Base-by-base conservation (phyloP, 2,797 vertebrate species). In the Manis javanica region DNA sequence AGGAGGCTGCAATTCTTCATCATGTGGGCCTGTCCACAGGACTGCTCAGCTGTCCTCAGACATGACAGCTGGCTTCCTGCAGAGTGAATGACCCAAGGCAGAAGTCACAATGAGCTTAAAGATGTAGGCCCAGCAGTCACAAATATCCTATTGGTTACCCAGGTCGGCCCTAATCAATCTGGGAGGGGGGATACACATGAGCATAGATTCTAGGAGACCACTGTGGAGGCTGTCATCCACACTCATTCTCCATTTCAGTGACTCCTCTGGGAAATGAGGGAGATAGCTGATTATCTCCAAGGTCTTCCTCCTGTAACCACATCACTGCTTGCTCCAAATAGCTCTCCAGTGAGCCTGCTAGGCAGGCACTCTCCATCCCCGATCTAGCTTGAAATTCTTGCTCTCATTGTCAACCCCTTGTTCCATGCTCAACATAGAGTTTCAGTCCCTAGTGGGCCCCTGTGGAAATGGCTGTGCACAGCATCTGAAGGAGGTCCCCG, bases 1-100 rank as follows among this genome's bases (percentile, higher is more conserved):
- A 89, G 71, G 71, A 87, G 23, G 55, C 61, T 85, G n/a, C 5
- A 3, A 3, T 26, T 79, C 18, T 81, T 95, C 1, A 19, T 29
- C 6, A 1, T 13, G 1, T 9, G 0, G 85, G 3, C 6, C 7
- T 34, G n/a, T 49, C 59, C 2, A 0, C 24, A n/a, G 55, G 53
- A 69, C 12, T 46, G 15, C 7, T 29, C 72, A 37, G 34, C 26
- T 39, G 55, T 83, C n/a, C 26, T 81, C 12, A 5, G 53, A 34
- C 18, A 9, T 19, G 42, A 39, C 31, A 37, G 46, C 21, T 37
- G 39, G 57, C 24, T 71, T 87, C 49, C 5, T 10, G 37, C 26
- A 90, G n/a, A 85, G 5, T 4, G 42, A 86, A 15, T 5, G 37
- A 90, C 4, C 66, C 87, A 46, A 42, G 49, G 31, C 34, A 68